Evolutionary conservation across 2,797 vertebrate genomes (phyloP).

Genomic region (Eleutherodactylus coqui): DNA sequence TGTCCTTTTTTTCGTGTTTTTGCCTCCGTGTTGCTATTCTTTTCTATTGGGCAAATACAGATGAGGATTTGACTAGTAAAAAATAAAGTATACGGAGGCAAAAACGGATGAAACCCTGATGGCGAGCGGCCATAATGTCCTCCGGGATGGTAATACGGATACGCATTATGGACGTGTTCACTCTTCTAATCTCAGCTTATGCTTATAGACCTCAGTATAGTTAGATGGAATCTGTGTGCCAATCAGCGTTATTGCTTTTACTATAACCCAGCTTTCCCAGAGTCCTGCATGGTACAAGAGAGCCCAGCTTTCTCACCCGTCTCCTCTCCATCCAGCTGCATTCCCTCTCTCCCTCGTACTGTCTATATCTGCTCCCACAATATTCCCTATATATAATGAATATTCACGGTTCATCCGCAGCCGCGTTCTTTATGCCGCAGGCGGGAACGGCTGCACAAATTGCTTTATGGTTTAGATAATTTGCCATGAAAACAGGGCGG

Average conservation of each 20-base stretch:
- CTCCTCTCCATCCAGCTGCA: not conserved
- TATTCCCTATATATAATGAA: conserved; percentile 2
- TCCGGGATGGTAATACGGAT: no score
- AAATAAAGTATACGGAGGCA: no score
- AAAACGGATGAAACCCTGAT: no score
- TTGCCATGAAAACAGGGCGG: conserved; percentile 4
- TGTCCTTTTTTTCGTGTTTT: no score
- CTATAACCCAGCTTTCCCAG: not conserved
- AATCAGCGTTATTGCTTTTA: not conserved
- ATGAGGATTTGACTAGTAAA: no score
- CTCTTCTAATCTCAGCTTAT: no score
- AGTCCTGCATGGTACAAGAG: not conserved
- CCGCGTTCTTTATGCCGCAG: conserved; percentile 24
- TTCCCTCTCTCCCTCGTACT: not conserved
- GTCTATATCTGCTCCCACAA: not conserved
- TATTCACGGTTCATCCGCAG: conserved; percentile 24
- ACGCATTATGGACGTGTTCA: no score
- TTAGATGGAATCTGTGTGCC: no score
- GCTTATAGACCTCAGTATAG: no score
- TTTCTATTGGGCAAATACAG: no score
- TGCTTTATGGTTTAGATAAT: conserved; percentile 32
- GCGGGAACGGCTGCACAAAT: not conserved
- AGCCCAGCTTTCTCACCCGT: not conserved
- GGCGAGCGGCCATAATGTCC: no score
- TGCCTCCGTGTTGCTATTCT: no score